A percentile compares a stretch with the other conserved stretches of the same genome.
These are phyloP conservation scores for Idaea straminata DNA, from an alignment of 2,888 invertebrate genomes.

Conservation along the genomic window DNA sequence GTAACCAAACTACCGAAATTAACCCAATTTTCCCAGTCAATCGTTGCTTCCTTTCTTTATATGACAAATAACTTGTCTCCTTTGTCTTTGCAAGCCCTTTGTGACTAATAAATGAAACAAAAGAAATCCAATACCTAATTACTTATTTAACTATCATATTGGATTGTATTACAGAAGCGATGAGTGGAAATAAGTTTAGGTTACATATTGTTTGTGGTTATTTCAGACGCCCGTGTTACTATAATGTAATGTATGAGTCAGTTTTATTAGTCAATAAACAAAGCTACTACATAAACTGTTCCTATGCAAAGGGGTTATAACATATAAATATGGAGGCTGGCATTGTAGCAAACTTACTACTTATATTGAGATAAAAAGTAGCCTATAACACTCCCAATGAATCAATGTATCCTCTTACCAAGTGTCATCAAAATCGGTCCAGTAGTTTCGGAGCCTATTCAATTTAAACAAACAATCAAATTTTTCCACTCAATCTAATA, in stretches of 20 bases:
- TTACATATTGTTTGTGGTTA: neutral
- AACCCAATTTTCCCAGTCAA: no score
- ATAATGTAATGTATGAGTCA: neutral
- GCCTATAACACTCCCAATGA: no score
- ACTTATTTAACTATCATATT: neutral
- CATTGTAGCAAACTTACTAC: no score
- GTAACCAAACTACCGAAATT: no score
- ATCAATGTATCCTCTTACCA: no score
- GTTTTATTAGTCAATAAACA: neutral
- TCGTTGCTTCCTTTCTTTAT: no score
- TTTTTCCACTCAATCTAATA: no score
- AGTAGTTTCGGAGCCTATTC: no score
- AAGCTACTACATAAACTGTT: neutral
- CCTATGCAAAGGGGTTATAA: neutral
- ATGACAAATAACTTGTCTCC: neutral
- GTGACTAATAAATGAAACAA: neutral
- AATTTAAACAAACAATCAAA: no score
- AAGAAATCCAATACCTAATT: neutral
- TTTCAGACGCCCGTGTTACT: neutral
- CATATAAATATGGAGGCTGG: no score
- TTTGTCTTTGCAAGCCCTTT: neutral
- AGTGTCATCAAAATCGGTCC: no score
- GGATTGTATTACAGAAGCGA: neutral
- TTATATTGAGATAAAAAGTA: no score
- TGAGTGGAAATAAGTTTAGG: neutral